A percentile compares a stretch with the other conserved stretches of the same genome.
These are phyloP conservation scores for Empis livida DNA, from an alignment of 2,888 invertebrate genomes.

Conservation along the genomic window DNA sequence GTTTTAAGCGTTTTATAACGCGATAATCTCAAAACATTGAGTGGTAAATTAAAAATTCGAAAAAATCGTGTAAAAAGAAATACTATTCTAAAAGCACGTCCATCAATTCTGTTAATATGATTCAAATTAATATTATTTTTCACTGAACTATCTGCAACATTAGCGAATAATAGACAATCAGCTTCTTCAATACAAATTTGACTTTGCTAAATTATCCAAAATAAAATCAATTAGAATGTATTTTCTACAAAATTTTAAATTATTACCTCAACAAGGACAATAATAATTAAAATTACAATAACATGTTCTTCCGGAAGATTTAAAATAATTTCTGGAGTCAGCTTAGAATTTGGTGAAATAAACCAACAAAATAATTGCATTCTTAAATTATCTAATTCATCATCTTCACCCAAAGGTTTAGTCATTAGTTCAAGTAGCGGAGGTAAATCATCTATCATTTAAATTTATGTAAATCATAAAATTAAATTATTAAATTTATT, in stretches of 20 bases:
- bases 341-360: neutral
- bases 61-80: constrained; percentile 6
- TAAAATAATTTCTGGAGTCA: too few species aligned
- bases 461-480: too few species aligned
- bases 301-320: too few species aligned
- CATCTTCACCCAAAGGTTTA: neutral
- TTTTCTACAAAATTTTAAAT: neutral
- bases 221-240: too few species aligned
- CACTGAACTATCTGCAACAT: neutral
- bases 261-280: too few species aligned
- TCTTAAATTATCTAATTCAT: neutral
- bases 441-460: neutral
- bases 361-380: neutral
- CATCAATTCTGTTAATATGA: constrained; percentile 3
- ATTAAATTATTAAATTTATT: too few species aligned
- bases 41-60: neutral
- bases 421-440: neutral
- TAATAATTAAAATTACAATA: too few species aligned
- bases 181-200: constrained; percentile 7
- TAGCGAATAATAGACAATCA: constrained; percentile 8
- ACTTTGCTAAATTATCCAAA: too few species aligned
- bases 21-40: neutral
- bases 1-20: neutral
- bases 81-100: constrained; percentile 4
- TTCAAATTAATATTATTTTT: neutral